Conservation (phyloP, 2,888 invertebrate genomes). For the Protodeltote pygarga region DNA sequence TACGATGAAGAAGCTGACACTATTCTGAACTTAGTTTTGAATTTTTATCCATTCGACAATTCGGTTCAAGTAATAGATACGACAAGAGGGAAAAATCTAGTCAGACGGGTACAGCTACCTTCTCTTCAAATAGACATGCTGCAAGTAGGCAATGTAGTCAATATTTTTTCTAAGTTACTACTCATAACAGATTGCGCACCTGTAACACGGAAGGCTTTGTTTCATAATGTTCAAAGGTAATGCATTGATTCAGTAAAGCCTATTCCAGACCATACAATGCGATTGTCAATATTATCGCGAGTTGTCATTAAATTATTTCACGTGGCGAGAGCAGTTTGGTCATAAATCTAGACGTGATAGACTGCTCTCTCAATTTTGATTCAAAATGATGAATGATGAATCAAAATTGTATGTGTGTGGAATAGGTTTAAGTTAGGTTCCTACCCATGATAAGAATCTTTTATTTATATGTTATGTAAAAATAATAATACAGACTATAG, state of each 20-base stretch:
- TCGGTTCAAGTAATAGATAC: constrained; percentile 92
- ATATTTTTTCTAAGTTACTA: constrained; percentile 91
- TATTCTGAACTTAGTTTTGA: constrained; percentile 90
- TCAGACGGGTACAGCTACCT: constrained; percentile 89
- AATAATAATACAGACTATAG: neutral
- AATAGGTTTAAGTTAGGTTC: no score
- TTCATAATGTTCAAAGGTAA: constrained; percentile 89
- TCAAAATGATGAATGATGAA: no score
- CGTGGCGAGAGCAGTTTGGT: no score
- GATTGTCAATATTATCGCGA: neutral
- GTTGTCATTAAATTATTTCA: no score
- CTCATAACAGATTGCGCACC: constrained; percentile 91
- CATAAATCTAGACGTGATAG: no score
- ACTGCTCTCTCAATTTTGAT: no score
- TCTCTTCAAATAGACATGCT: constrained; percentile 89
- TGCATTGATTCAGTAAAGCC: neutral
- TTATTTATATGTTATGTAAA: no score
- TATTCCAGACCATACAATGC: neutral
- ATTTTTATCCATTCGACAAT: constrained; percentile 92
- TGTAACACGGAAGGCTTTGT: constrained; percentile 88
- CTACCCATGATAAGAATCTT: no score
- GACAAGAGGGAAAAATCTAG: constrained; percentile 86
- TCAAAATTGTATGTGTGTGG: no score
- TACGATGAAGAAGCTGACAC: constrained; percentile 92
- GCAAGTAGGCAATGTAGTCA: constrained; percentile 91